Base-by-base conservation (phyloP, 2,888 invertebrate genomes). In the Drosophila quinaria region DNA sequence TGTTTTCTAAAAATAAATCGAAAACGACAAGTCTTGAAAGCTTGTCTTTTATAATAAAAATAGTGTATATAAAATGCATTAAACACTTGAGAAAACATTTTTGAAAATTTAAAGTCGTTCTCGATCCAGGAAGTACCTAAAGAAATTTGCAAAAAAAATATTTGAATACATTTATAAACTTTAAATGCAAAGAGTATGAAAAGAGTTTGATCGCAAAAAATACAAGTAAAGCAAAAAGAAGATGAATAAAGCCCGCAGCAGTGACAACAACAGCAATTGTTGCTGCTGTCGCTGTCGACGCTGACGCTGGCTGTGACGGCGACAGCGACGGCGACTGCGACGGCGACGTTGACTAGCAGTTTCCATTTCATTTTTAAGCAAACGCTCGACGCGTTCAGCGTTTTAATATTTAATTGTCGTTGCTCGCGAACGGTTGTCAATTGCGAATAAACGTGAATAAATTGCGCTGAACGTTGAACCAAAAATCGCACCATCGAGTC, bases 281-380 rank as follows among this genome's bases (percentile, higher is more conserved):
- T 19, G 25, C 29, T 35, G 41, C 17, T 39, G 71, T 11, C 55
- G 50, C 25, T 15, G 37, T 49, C 39, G 55, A 6, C 49, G 33
- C 54, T 52, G 71, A n/a, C 13, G 37, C 54, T n/a, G 62, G 37
- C 37, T 37, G 37, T 47, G 33, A 47, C 55, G 22, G 2, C 5
- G n/a, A n/a, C 15, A 11, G 6, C 19, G 15, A 6, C 22, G 5
- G 10, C 49, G 9, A n/a, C 46, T 3, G n/a, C 8, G 33, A 29
- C 42, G 17, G 52, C 44, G 22, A n/a, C 35, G 13, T 15, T 3
- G 13, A 9, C 52, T 51, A 52, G 52, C 85, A 82, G 90, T 89
- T 90, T 91, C 87, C 85, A 83, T 90, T 91, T 92, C 90, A 90
- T 90, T 91, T 92, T 92, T 91, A 91, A 91, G 85, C 90, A 87